These are phyloP conservation scores for Odocoileus hemionus DNA, from an alignment of 2,113 vertebrate species.

Conservation along the genomic window DNA sequence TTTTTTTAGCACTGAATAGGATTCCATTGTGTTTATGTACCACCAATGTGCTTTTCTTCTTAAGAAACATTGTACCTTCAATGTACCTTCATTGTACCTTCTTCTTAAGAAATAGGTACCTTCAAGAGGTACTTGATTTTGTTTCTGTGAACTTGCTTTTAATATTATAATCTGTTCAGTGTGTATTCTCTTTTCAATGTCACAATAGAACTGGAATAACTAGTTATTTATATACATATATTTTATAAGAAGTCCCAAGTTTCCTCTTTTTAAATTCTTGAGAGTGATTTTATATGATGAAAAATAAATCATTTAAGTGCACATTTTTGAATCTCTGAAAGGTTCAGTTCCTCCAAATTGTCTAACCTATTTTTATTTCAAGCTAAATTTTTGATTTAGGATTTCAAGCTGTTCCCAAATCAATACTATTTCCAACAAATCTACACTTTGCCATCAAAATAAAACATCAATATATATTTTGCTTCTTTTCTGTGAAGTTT, in stretches of 20 bases:
- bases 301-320: background rate
- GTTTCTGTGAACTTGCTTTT: background rate
- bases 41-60: background rate
- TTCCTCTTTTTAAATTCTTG: background rate
- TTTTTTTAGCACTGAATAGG: background rate
- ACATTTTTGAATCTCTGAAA: background rate
- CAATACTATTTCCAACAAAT: background rate
- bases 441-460: background rate
- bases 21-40: background rate
- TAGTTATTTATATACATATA: background rate
- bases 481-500: background rate
- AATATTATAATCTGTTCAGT: background rate
- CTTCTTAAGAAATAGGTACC: background rate
- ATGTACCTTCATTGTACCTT: background rate
- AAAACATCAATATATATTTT: background rate
- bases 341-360: background rate
- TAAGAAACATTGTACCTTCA: background rate
- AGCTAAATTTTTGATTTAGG: background rate
- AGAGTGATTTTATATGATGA: background rate
- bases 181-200: background rate
- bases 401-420: background rate
- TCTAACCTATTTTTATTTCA: conserved; percentile 5
- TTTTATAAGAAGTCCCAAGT: background rate
- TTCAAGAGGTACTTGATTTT: background rate
- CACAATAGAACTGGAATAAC: background rate